Evolutionary conservation across 1,140 invertebrate genomes (phyloP).

Genomic region (Ptiloglossa arizonensis): DNA sequence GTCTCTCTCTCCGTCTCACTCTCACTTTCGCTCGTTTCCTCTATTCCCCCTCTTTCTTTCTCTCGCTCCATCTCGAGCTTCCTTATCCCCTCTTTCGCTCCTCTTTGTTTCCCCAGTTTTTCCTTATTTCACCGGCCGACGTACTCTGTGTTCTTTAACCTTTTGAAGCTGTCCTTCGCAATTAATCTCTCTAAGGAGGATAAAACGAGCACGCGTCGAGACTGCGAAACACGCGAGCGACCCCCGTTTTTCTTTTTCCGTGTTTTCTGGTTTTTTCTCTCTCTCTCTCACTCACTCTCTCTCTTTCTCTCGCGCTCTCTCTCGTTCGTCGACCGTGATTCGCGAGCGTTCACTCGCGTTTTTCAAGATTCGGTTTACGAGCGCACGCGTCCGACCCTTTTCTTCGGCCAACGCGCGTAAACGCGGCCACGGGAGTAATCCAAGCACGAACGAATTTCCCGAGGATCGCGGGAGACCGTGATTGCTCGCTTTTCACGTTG

Average conservation of each 20-base stretch:
- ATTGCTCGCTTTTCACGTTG: neutral
- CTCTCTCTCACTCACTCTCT: neutral
- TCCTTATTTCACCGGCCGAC: constrained; percentile 21
- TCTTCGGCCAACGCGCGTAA: neutral
- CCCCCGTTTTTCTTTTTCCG: neutral
- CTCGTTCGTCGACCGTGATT: neutral
- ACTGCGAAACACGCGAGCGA: neutral
- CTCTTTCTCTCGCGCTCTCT: too few species aligned
- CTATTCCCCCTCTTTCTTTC: neutral
- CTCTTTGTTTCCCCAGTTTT: neutral
- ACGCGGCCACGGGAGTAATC: neutral
- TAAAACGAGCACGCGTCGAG: neutral
- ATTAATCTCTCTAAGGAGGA: constrained; percentile 21
- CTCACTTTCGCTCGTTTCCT: too few species aligned
- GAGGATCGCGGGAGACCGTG: neutral
- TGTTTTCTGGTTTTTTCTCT: too few species aligned
- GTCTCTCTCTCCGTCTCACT: too few species aligned
- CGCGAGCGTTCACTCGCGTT: neutral
- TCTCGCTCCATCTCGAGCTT: neutral
- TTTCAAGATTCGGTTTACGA: neutral
- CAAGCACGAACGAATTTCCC: neutral
- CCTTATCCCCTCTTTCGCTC: neutral
- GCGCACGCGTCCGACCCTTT: neutral
- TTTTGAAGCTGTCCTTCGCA: constrained; percentile 18
- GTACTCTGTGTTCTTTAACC: constrained; percentile 6